Evolutionary conservation across 2,888 invertebrate species (phyloP), one percentile per base, ranked within the genome.

Genomic region (Blastobasis adustella): DNA sequence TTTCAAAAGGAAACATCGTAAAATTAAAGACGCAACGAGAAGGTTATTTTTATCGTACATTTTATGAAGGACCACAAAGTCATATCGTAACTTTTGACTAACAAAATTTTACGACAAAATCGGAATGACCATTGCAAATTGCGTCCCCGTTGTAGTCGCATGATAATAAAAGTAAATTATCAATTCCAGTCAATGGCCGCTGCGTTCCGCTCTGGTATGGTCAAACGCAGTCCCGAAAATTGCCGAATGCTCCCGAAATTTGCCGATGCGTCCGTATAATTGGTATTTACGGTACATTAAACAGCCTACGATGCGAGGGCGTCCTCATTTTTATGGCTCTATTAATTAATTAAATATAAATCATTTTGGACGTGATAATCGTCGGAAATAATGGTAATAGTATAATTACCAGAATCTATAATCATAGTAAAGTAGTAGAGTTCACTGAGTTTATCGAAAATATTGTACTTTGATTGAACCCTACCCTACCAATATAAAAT

Each of bases 211-310:
- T 61, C 59, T 61, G 69, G 66, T 59, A 58, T 62, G 65, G 65
- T 65, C 62, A 41, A 45, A 45, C 45, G 45, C 45, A 45, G 51
- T 58, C 49, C 45, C 39, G 59, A 55, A 67, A 79, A 81, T 83
- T 80, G 79, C 72, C 67, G 71, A 58, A 67, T 67, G 73, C 68
- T 71, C 72, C 66, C 78, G 71, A 71, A 79, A 76, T 75, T 75
- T 73, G 63, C 73, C 75, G 65, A 75, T 76, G 73, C 71, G 72
- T 66, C 75, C 60, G 58, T 65, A 69, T 82, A 84, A 86, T 86
- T 85, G 82, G 82, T 85, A 85, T 86, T 86, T 82, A 85, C 82
- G 82, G 74, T 59, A 69, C 79, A 77, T 78, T 81, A 73, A 80
- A 66, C 71, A 68, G 66, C 63, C 65, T 37, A 10, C 66, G 62